phyloP scores from a whole-genome alignment of 2,797 vertebrate genomes.

The Lateolabrax maculatus region DNA sequence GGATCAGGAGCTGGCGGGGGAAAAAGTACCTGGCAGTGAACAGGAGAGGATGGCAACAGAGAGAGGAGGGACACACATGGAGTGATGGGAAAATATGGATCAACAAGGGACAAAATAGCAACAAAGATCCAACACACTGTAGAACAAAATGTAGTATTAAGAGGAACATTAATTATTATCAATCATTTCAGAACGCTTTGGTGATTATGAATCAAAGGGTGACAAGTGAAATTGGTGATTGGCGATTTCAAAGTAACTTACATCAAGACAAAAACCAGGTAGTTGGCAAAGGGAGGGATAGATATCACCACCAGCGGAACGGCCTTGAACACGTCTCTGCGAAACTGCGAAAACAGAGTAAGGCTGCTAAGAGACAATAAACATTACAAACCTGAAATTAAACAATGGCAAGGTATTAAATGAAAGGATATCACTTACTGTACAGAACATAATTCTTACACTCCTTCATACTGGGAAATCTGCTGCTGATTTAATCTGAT shows the following conservation, averaged over 20 bases:
- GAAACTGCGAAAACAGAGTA: conserved; percentile 85
- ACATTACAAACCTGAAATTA: conserved; percentile 1
- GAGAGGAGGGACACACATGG: conserved; percentile 7
- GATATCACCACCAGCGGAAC: conserved; percentile 90
- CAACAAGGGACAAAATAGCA: background rate
- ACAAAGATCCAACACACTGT: background rate
- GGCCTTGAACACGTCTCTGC: conserved; percentile 91
- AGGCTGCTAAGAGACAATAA: background rate
- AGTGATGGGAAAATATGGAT: conserved; percentile 5
- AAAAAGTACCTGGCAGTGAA: conserved; percentile 91
- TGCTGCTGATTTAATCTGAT: background rate
- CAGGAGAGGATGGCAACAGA: conserved; percentile 22
- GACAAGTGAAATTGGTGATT: background rate
- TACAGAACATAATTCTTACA: background rate
- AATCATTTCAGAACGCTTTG: conserved; percentile 8
- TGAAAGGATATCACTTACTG: background rate
- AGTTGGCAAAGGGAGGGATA: conserved; percentile 96
- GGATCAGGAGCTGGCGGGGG: conserved; percentile 93
- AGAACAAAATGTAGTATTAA: background rate
- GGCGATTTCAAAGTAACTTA: conserved; percentile 85
- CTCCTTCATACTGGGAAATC: background rate
- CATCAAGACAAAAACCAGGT: conserved; percentile 94
- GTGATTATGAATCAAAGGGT: conserved; percentile 1
- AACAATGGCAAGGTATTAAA: background rate
- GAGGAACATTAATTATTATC: background rate